Conservation (phyloP, 2,797 vertebrate genomes). For the Chanos chanos region DNA sequence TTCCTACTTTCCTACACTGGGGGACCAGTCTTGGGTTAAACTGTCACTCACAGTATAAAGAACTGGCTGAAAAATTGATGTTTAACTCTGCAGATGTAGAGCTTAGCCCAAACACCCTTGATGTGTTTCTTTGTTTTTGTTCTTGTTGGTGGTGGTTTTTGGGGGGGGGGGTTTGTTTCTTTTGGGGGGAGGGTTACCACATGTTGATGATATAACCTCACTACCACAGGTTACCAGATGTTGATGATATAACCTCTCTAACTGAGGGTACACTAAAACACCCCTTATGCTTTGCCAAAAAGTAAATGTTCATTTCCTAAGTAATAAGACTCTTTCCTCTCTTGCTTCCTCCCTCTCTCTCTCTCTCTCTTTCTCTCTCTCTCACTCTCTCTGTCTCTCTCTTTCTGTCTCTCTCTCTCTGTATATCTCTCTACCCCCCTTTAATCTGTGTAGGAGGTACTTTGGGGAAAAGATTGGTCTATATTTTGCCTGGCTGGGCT, state of each 20-base stretch:
- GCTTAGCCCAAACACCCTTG: too few relatives aligned
- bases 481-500: constrained; percentile 97
- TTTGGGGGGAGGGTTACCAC: too few relatives aligned
- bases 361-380: constrained; percentile 6
- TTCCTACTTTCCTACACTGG: too few relatives aligned
- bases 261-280: neutral
- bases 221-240: too few relatives aligned
- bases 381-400: neutral
- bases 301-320: neutral
- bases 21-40: too few relatives aligned
- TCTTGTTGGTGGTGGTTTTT: too few relatives aligned
- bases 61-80: too few relatives aligned
- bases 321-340: neutral
- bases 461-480: constrained; percentile 98
- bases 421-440: constrained; percentile 23
- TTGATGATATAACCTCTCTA: neutral
- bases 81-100: too few relatives aligned
- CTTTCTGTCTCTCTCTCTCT: neutral
- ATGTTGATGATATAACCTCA: too few relatives aligned
- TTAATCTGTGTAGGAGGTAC: constrained; percentile 78
- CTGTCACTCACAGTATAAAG: too few relatives aligned
- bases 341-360: neutral
- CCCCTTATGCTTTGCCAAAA: neutral
- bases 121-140: too few relatives aligned
- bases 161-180: too few relatives aligned